phyloP scores from a whole-genome alignment of 2,888 invertebrate genomes.

The Chymomyza amoena region DNA sequence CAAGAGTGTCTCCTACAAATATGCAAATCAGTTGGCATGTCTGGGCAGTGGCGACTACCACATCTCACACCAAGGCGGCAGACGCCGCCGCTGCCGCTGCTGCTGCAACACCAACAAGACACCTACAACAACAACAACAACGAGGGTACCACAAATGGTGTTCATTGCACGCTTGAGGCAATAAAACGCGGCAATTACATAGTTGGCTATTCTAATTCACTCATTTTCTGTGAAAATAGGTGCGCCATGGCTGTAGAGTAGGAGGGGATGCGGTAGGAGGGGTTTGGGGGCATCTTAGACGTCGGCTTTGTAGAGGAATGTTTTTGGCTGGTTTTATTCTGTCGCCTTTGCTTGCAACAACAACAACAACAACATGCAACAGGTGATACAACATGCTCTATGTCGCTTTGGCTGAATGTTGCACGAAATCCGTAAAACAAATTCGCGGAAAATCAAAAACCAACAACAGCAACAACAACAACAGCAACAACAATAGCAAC shows the following conservation, averaged over 20 bases:
- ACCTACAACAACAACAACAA: slow-evolving; percentile 27
- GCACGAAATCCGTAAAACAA: slow-evolving; percentile 69
- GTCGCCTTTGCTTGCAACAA: slow-evolving; percentile 20
- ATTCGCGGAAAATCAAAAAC: slow-evolving; percentile 54
- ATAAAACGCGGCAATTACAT: slow-evolving; percentile 66
- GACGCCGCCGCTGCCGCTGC: background rate
- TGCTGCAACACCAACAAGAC: slow-evolving; percentile 23
- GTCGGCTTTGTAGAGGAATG: slow-evolving; percentile 36
- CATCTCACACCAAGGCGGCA: slow-evolving; percentile 35
- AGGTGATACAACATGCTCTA: slow-evolving; percentile 51
- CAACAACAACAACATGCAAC: slow-evolving; percentile 44
- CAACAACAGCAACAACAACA: slow-evolving; percentile 7
- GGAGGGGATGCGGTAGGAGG: background rate
- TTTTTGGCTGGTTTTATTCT: slow-evolving; percentile 31
- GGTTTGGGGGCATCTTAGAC: background rate
- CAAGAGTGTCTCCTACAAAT: slow-evolving; percentile 2
- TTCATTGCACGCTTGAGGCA: slow-evolving; percentile 36
- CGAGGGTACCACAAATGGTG: background rate
- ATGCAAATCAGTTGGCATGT: slow-evolving; percentile 34
- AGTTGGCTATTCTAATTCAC: slow-evolving; percentile 70
- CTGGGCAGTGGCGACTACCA: slow-evolving; percentile 28
- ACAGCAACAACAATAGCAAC: background rate
- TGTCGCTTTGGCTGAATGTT: slow-evolving; percentile 55
- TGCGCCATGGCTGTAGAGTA: slow-evolving; percentile 44
- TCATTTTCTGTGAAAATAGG: slow-evolving; percentile 59